Evolutionary conservation across 2,888 invertebrate species (phyloP), one percentile per base, ranked within the genome.

Genomic region (Nemotelus nigrinus): DNA sequence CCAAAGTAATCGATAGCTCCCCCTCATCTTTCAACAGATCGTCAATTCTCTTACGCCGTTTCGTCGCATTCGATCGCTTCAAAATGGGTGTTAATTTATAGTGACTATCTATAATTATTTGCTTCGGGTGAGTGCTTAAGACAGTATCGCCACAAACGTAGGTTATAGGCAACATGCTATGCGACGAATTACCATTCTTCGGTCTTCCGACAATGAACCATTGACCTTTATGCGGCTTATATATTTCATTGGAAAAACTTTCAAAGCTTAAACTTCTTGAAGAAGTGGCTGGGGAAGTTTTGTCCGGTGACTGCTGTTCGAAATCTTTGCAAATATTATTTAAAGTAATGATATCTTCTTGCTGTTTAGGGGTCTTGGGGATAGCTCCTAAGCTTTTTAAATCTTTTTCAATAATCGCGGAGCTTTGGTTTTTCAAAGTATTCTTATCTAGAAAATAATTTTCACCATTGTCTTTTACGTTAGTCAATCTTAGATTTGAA

Each of bases 181-280:
- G 89, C 88, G 50, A 85, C 90, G 25, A 25, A 41, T 75, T n/a
- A 48, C 39, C 7, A 5, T 65, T 45, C 39, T 77, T 58, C 2
- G 68, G n/a, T 5, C 4, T 39, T 57, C 48, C 50, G 48, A 47
- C 48, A 39, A 67, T 55, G 41, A 60, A 79, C 86, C 87, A 87
- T 2, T 86, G 82, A 83, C 81, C 81, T 65, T 80, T 81, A 64
- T 72, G 80, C 6, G 85, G 85, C 81, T 84, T 85, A 75, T 85
- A 85, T 58, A 85, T 85, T 70, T 86, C 87, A 7, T 86, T 85
- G 1, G 84, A 83, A 44, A 88, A 85, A 86, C 89, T 86, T 87
- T 90, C 82, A 85, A 86, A 81, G 86, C 90, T 87, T 87, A 90
- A 82, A 88, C 91, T 87, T 87, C 88, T 84, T 86, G 90, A 86